These are phyloP conservation scores for Oenanthe oenanthe DNA, from an alignment of 2,113 vertebrate genomes.

Conservation along the genomic window DNA sequence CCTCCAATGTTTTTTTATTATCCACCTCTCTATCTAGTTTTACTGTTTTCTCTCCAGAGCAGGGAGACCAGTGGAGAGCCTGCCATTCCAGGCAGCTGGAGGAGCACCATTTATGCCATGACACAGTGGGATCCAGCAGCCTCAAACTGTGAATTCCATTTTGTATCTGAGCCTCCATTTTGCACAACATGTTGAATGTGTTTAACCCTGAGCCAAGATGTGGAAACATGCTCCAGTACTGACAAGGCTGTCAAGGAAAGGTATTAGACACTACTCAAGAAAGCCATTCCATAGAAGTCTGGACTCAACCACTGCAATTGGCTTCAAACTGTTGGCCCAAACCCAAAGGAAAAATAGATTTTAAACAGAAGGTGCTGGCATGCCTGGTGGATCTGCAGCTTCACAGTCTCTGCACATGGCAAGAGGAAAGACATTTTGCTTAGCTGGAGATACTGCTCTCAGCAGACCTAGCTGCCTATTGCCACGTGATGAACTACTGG, in stretches of 20 bases:
- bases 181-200: neutral
- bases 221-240: neutral
- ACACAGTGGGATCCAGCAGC: neutral
- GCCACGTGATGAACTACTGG: neutral
- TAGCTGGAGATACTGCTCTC: neutral
- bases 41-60: slow-evolving; percentile 31
- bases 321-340: slow-evolving; percentile 36
- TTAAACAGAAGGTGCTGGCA: slow-evolving; percentile 63
- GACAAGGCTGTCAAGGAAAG: slow-evolving; percentile 34
- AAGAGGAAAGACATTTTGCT: slow-evolving; percentile 17
- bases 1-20: slow-evolving; percentile 52
- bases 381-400: slow-evolving; percentile 37
- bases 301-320: slow-evolving; percentile 36
- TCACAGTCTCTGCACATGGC: neutral
- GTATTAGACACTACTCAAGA: slow-evolving; percentile 5
- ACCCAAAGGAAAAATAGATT: slow-evolving; percentile 58
- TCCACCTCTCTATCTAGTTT: slow-evolving; percentile 42
- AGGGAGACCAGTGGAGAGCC: neutral
- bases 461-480: neutral
- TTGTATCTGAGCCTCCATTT: slow-evolving; percentile 36
- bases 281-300: slow-evolving; percentile 17
- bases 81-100: slow-evolving; percentile 8
- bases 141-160: slow-evolving; percentile 46
- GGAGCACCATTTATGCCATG: slow-evolving; percentile 1
- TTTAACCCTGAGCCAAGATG: neutral